These are phyloP conservation scores for Drosophila mayaguana DNA, from an alignment of 2,888 invertebrate genomes.

Conservation along the genomic window DNA sequence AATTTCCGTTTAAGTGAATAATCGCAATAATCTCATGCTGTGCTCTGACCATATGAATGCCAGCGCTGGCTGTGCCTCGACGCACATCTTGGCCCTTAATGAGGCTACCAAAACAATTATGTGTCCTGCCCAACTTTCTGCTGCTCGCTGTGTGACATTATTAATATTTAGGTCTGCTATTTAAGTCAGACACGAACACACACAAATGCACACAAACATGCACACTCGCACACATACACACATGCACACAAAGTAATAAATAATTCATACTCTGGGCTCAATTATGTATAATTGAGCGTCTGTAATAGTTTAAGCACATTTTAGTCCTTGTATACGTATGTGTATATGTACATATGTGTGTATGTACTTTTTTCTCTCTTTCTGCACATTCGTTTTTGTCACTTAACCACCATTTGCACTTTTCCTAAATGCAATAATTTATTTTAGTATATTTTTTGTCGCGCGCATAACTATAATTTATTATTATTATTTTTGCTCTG, in stretches of 20 bases:
- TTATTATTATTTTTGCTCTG: constrained; percentile 61
- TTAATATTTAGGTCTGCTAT: constrained; percentile 61
- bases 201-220: constrained; percentile 13
- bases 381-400: constrained; percentile 24
- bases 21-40: constrained; percentile 57
- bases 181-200: constrained; percentile 36
- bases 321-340: constrained; percentile 27
- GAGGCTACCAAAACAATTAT: constrained; percentile 61
- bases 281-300: constrained; percentile 66
- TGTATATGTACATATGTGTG: constrained; percentile 9
- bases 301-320: constrained; percentile 62
- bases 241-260: constrained; percentile 34
- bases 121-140: constrained; percentile 31
- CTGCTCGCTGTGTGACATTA: constrained; percentile 39
- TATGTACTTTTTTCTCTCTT: not conserved
- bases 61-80: constrained; percentile 27
- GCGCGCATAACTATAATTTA: constrained; percentile 62
- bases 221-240: too few species aligned
- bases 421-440: constrained; percentile 43
- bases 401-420: constrained; percentile 51
- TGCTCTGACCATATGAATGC: constrained; percentile 33
- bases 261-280: constrained; percentile 55
- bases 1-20: constrained; percentile 54
- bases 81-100: constrained; percentile 53
- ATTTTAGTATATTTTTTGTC: not conserved